A percentile compares a stretch with the other conserved stretches of the same genome.
These are phyloP conservation scores for Cecropterus lyciades DNA, from an alignment of 1,140 invertebrate genomes.

Conservation along the genomic window DNA sequence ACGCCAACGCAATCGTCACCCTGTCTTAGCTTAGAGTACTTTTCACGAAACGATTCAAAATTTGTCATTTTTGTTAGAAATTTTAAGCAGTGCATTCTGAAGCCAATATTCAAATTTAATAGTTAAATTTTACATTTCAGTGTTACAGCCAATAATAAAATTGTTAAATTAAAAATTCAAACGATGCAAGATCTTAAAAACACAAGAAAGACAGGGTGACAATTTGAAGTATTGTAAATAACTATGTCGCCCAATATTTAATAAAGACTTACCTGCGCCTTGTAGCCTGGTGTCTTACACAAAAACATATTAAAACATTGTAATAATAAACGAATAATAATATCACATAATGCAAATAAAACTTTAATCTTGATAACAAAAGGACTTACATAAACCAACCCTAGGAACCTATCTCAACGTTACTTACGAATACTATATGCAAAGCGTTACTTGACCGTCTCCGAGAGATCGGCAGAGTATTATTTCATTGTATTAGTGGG, in stretches of 20 bases:
- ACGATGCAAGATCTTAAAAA: constrained; percentile 12
- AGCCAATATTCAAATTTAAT: constrained; percentile 5
- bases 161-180: constrained; percentile 8
- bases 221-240: constrained; percentile 31
- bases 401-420: constrained; percentile 34
- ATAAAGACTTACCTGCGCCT: constrained; percentile 32
- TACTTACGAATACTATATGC: constrained; percentile 32
- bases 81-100: constrained; percentile 16
- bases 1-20: constrained; percentile 38
- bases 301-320: constrained; percentile 28
- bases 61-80: neutral
- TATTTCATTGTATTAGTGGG: constrained; percentile 59
- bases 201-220: constrained; percentile 39
- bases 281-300: constrained; percentile 22
- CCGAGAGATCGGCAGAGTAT: constrained; percentile 38
- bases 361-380: constrained; percentile 25
- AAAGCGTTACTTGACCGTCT: constrained; percentile 54
- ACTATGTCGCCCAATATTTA: neutral
- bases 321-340: constrained; percentile 19
- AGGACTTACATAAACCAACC: constrained; percentile 21
- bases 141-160: constrained; percentile 15
- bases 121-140: constrained; percentile 7
- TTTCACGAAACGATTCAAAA: neutral
- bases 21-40: constrained; percentile 42
- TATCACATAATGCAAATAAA: constrained; percentile 39